Evolutionary conservation across 2,113 vertebrate genomes (phyloP), one percentile per base, ranked within the genome.

Genomic region (Strix uralensis): DNA sequence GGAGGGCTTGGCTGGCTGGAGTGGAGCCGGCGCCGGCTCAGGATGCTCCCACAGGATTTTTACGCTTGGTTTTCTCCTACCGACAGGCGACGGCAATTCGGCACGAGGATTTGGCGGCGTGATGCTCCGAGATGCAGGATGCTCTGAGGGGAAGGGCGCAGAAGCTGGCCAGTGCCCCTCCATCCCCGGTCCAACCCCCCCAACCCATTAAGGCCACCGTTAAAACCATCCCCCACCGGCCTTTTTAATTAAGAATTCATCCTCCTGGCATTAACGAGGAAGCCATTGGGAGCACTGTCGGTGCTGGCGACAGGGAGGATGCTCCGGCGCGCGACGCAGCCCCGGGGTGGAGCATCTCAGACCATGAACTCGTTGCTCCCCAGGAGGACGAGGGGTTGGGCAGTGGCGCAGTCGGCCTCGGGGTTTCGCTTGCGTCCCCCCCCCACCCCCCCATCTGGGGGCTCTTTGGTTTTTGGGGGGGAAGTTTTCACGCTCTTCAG

Each of bases 361-460:
- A 99, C 99, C 99, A 99, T 99, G 97, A 99, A 99, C 97, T 99
- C 99, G 11, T 99, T 99, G 94, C 96, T 99, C 93, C 99, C 99
- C 81, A 99, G 99, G 82, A 99, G 95, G 75, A 99, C 98, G 20
- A 98, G 95, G 94, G 98, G 98, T 93, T 98, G 99, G 34, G 98
- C 3, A 2, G 98, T 40, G 61, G 98, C 63, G 8, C 98, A 86
- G 70, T 99, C 99, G 3, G 98, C 90, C 36, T 99, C 99, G 2
- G 96, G 42, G 87, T 95, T 94, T 86, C 98, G 98, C 92, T 98
- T 97, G 36, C 86, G 98, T 55, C 97, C 96, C 67, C 95, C 96
- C 49, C 67, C 87, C 0, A 86, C 72, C 5, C 97, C 97, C 26
- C 98, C 98, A 2, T 99, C 98, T 1, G 97, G 97, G 84, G 97